Evolutionary conservation across 2,888 invertebrate genomes (phyloP).

Genomic region (Trichacis sp.): DNA sequence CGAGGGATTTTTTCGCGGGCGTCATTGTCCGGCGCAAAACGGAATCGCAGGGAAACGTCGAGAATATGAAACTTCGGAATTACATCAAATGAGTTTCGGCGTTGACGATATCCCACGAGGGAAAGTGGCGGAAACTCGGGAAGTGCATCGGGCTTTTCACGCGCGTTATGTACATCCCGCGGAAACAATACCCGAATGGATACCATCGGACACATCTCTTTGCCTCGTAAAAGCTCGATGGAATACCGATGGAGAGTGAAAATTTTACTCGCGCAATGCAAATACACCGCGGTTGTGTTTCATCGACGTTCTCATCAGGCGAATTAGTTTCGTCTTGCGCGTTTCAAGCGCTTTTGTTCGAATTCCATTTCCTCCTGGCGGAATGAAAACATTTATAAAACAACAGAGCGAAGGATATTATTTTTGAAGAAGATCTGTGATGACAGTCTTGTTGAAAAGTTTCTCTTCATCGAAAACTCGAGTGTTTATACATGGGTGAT

Average conservation of each 20-base stretch:
- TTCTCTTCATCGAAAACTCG: too few species aligned
- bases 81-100: slow-evolving; percentile 33
- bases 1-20: not conserved
- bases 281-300: slow-evolving; percentile 24
- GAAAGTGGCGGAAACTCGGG: not conserved
- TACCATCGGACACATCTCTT: slow-evolving; percentile 17
- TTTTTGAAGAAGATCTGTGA: too few species aligned
- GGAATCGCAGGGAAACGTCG: slow-evolving; percentile 6
- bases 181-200: slow-evolving; percentile 29
- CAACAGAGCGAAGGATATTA: too few species aligned
- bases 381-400: too few species aligned
- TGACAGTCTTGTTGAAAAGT: too few species aligned
- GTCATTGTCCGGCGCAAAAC: slow-evolving; percentile 23
- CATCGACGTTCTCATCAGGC: slow-evolving; percentile 21
- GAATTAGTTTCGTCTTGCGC: slow-evolving; percentile 25
- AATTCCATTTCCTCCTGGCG: slow-evolving; percentile 2
- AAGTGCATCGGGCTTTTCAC: slow-evolving; percentile 29
- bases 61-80: slow-evolving; percentile 29
- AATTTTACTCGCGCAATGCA: slow-evolving; percentile 33
- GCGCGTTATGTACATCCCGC: too few species aligned
- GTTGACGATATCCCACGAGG: slow-evolving; percentile 29
- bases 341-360: not conserved
- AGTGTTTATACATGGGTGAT: too few species aligned
- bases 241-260: slow-evolving; percentile 17
- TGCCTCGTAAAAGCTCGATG: slow-evolving; percentile 24